Evolutionary conservation across 2,888 invertebrate species (phyloP), one percentile per base, ranked within the genome.

Genomic region (Syritta pipiens): DNA sequence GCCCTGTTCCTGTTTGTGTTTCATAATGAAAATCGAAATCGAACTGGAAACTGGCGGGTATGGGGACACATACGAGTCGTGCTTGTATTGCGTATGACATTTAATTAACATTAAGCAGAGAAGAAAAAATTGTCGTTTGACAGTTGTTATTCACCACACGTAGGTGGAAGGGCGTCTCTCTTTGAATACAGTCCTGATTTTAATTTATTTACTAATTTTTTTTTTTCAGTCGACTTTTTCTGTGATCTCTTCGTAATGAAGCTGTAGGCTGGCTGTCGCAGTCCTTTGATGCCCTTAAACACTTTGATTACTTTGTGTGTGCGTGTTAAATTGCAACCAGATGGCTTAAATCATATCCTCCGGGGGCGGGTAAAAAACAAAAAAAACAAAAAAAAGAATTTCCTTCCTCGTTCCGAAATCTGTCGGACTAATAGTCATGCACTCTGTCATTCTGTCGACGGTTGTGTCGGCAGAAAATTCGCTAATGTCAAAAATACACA

Each of bases 401-500:
- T n/a, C n/a, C n/a, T n/a, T n/a, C n/a, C n/a, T n/a, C n/a, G n/a
- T 60, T 74, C 67, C 51, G 57, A 74, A 57, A 44, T 57, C 53
- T 28, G 24, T 30, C 9, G 24, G 46, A 67, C 79, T 79, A 68
- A 74, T 79, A 79, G 79, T 62, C 57, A 44, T 17, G 68, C 59
- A 81, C 51, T 81, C 69, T 75, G 75, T 81, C 75, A 75, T 63
- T 40, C 68, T 75, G 81, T 81, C 68, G 69, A 30, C 42, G 46
- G 62, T 49, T 32, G 40, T 26, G 35, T 59, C 17, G 51, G 63
- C 57, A 37, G 1, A 5, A 46, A 55, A 60, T 48, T 42, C 46
- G 57, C 75, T 59, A 75, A 81, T 68, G 74, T 81, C 75, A 75
- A 65, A 81, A 81, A 75, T 75, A 75, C 59, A 74, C n/a, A n/a